These are phyloP conservation scores for Sebastes cheni DNA, from an alignment of 2,797 vertebrate species.

Conservation along the genomic window DNA sequence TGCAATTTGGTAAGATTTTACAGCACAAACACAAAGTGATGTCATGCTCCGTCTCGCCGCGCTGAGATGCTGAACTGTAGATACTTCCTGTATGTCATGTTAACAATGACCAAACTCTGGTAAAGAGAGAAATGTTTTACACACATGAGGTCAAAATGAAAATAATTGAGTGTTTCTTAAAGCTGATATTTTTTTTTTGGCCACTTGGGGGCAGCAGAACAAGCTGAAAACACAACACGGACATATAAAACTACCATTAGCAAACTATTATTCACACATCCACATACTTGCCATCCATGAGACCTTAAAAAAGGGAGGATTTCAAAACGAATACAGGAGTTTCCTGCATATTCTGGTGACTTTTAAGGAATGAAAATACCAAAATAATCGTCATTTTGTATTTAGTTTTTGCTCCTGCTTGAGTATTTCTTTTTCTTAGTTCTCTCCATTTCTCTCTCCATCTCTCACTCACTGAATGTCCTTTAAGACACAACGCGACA, in stretches of 20 bases:
- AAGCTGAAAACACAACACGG: background rate
- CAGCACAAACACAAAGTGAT: background rate
- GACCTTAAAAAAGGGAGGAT: too few relatives aligned
- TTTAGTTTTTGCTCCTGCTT: too few relatives aligned
- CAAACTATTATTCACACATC: background rate
- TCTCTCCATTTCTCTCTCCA: too few relatives aligned
- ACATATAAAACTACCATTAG: background rate
- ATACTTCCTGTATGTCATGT: background rate
- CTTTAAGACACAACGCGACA: too few relatives aligned
- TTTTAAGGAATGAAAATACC: too few relatives aligned
- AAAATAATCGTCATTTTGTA: too few relatives aligned
- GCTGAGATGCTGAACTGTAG: background rate
- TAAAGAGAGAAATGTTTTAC: background rate
- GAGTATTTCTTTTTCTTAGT: too few relatives aligned
- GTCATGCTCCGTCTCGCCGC: background rate
- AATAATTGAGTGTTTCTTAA: background rate
- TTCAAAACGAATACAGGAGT: too few relatives aligned
- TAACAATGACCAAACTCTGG: background rate
- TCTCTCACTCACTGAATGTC: too few relatives aligned
- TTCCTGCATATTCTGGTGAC: too few relatives aligned
- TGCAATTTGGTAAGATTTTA: background rate
- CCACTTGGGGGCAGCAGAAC: background rate
- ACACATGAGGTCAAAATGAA: background rate
- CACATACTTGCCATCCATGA: too few relatives aligned
- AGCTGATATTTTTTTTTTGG: background rate